Conservation (phyloP, 2,113 vertebrate species). For the Synodontis membranacea region DNA sequence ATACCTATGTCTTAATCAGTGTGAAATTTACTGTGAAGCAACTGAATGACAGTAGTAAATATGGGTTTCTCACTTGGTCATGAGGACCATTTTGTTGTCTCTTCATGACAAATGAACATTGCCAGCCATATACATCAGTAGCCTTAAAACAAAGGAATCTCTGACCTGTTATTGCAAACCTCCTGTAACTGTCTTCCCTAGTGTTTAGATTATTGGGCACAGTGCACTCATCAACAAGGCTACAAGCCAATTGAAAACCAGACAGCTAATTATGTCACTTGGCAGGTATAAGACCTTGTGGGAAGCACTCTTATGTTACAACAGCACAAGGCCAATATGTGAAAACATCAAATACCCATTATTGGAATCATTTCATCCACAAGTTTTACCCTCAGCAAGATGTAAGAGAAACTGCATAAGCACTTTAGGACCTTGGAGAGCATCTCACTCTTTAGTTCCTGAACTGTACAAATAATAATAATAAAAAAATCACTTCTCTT, state of each 20-base stretch:
- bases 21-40: constrained; percentile 16
- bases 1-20: constrained; percentile 12
- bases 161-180: background rate
- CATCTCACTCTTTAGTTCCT: background rate
- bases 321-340: background rate
- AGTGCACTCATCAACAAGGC: background rate
- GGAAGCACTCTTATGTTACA: background rate
- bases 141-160: background rate
- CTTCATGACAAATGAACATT: background rate
- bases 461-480: too few relatives aligned
- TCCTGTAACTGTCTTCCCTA: background rate
- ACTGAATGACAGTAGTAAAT: background rate
- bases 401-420: background rate
- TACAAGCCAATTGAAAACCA: background rate
- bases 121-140: background rate
- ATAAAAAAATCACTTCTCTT: background rate
- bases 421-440: constrained; percentile 16
- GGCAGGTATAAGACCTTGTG: background rate
- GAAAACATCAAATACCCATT: constrained; percentile 13
- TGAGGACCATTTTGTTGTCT: background rate
- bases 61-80: background rate
- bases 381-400: constrained; percentile 1
- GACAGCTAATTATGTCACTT: background rate
- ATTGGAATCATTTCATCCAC: background rate
- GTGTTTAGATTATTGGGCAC: background rate